Evolutionary conservation across 2,797 vertebrate species (phyloP).

Genomic region (Neostethus bicornis): DNA sequence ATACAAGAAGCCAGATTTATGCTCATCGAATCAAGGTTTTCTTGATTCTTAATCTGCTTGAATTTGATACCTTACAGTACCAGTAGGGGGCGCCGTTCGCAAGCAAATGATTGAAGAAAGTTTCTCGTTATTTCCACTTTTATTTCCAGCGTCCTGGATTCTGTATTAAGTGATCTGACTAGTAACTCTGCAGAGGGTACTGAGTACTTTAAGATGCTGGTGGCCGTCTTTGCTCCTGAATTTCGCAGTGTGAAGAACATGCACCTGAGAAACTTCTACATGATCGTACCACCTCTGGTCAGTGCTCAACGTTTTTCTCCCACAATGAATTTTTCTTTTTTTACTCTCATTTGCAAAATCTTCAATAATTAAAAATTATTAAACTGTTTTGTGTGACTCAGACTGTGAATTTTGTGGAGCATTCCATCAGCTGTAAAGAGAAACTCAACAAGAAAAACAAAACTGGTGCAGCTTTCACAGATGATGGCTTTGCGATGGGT

Average conservation of each 20-base stretch:
- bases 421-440: constrained; percentile 97
- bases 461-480: constrained; percentile 95
- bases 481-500: constrained; percentile 99
- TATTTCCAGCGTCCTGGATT: constrained; percentile 82
- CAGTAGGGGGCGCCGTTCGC: constrained; percentile 33
- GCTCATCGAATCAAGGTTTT: too few species aligned
- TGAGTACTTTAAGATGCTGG: constrained; percentile 98
- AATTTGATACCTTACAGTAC: background rate
- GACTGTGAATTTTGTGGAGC: constrained; percentile 98
- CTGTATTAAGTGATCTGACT: constrained; percentile 91
- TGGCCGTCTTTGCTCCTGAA: constrained; percentile 94
- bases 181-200: constrained; percentile 97
- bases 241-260: constrained; percentile 97
- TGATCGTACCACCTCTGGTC: constrained; percentile 97
- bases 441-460: constrained; percentile 99
- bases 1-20: too few species aligned
- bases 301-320: constrained; percentile 38
- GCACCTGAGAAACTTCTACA: constrained; percentile 97
- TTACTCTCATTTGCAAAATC: background rate
- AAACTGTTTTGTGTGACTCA: constrained; percentile 67
- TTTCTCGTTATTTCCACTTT: background rate
- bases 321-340: background rate
- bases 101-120: background rate
- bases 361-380: background rate
- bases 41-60: too few species aligned